Percentiles rank a stretch among this genome's conserved stretches.
Conservation (phyloP, 2,888 invertebrate species). For the Muscina levida region DNA sequence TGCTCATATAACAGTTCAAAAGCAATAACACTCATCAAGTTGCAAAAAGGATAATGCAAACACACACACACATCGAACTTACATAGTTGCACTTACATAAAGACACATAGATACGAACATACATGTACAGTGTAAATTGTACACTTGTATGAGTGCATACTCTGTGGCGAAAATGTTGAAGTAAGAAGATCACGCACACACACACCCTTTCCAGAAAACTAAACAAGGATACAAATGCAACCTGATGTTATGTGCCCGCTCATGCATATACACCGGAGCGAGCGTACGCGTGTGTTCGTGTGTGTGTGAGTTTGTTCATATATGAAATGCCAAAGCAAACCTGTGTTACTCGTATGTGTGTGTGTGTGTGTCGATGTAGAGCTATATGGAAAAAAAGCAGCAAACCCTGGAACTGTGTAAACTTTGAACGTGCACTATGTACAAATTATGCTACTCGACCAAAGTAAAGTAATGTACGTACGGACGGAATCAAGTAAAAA, state of each 20-base stretch:
- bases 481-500: background rate
- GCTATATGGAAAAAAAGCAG: background rate
- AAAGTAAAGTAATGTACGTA: slow-evolving; percentile 15
- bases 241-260: background rate
- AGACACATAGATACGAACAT: too few relatives aligned
- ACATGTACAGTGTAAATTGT: too few relatives aligned
- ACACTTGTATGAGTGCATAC: too few relatives aligned
- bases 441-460: slow-evolving; percentile 43
- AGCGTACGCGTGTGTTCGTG: background rate
- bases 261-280: background rate
- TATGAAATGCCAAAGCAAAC: background rate
- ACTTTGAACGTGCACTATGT: slow-evolving; percentile 39
- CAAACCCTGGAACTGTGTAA: slow-evolving; percentile 18
- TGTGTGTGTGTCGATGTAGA: background rate
- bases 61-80: slow-evolving; percentile 26
- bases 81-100: background rate
- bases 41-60: slow-evolving; percentile 32
- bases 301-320: background rate
- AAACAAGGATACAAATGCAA: slow-evolving; percentile 29
- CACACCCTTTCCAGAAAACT: background rate
- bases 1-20: slow-evolving; percentile 34
- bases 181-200: slow-evolving; percentile 26
- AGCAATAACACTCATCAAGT: slow-evolving; percentile 48
- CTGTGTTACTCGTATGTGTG: background rate
- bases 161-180: background rate